phyloP scores from a whole-genome alignment of 2,888 invertebrate genomes.

The Clistopyga incitator region DNA sequence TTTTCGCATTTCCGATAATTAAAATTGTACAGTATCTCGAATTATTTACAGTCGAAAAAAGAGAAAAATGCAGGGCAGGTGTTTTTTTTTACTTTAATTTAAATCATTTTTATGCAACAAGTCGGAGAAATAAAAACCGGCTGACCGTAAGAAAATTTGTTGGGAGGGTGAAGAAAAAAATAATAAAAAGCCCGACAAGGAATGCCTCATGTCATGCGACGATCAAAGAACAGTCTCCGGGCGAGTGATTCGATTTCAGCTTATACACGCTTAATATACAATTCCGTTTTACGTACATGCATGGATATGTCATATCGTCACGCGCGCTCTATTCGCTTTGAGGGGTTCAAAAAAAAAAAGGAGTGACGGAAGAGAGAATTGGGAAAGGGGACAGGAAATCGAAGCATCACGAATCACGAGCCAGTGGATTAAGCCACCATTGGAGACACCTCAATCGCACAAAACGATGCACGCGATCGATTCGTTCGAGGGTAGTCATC shows the following conservation, averaged over 20 bases:
- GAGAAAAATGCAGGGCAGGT: no score
- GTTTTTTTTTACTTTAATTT: no score
- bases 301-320: slow-evolving; percentile 53
- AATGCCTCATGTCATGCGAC: neutral
- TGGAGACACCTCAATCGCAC: slow-evolving; percentile 69
- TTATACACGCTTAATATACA: neutral
- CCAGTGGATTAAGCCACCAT: slow-evolving; percentile 63
- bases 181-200: no score
- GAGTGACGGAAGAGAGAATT: neutral
- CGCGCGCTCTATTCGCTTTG: slow-evolving; percentile 22
- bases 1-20: no score
- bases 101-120: no score
- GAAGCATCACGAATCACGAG: slow-evolving; percentile 63
- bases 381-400: slow-evolving; percentile 26
- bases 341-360: slow-evolving; percentile 9
- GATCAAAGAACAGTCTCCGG: neutral
- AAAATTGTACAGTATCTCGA: no score
- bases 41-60: no score
- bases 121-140: no score
- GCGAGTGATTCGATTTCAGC: slow-evolving; percentile 29
- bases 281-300: slow-evolving; percentile 11
- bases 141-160: no score
- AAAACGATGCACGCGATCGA: slow-evolving; percentile 67
- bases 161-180: neutral
- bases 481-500: slow-evolving; percentile 31